Base-by-base conservation (phyloP, 1,140 invertebrate genomes). In the Colletes gigas region DNA sequence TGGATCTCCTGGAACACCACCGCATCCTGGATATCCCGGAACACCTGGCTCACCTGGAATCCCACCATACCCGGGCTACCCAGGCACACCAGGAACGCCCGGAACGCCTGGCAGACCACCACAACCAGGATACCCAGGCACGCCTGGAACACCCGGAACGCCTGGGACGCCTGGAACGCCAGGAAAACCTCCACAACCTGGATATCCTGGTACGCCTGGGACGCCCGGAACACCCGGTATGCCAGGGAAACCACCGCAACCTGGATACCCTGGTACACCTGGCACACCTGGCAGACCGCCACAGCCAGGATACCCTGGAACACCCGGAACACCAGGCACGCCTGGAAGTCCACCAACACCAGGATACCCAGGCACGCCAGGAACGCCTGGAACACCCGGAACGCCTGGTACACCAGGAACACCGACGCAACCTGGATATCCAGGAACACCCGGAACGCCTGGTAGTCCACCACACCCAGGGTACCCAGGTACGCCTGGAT, bases 181-280 rank as follows among this genome's bases (percentile, higher is more conserved):
- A 15, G 74, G 74, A 0, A 21, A 57, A 41, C 83, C 79, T 7
- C n/a, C n/a, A n/a, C n/a, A n/a, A n/a, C n/a, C n/a, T n/a, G 79
- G 80, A 3, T 12, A 1, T 0, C 59, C 82, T 0, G 66, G 65
- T 0, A 69, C 69, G n/a, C 84, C 67, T 6, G 59, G 60, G 8
- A 80, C 6, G 14, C 78, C 67, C 39, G 62, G 19, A 7, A 14
- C 21, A 30, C 59, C 81, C 2, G 81, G 52, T 3, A 73, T 69
- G 8, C 76, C 92, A 90, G 70, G 93, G 85, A 72, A 79, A 85
- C 30, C 94, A 88, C 78, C 88, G 88, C 76, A 94, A 90, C 47
- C 92, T 0, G 69, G 77, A 3, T 4, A 71, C 21, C 69, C 78
- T 0, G 77, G 81, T 4, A 73, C 47, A 47, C 47, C 84, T n/a